phyloP scores from a whole-genome alignment of 1,140 invertebrate genomes.

The Myzus persicae region DNA sequence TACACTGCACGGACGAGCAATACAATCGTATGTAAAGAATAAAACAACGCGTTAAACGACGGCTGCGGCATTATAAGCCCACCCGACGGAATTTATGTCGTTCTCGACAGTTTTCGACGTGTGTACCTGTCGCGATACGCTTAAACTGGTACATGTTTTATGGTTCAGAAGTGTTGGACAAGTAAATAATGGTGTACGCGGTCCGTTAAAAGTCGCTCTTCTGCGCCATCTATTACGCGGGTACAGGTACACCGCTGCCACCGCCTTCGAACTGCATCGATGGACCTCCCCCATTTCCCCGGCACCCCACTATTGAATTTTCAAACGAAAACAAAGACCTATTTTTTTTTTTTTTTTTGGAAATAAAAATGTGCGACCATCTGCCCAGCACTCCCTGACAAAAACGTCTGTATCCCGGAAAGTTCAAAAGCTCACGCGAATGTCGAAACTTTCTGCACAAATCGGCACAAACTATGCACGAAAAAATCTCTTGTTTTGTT shows the following conservation, averaged over 20 bases:
- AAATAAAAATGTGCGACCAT: too few relatives aligned
- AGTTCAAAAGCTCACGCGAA: too few relatives aligned
- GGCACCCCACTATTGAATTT: too few relatives aligned
- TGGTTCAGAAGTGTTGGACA: neutral
- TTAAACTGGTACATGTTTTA: neutral
- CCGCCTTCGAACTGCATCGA: neutral
- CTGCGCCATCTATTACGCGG: neutral
- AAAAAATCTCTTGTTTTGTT: too few relatives aligned
- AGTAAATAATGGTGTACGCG: neutral
- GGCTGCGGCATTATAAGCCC: neutral
- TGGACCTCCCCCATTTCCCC: too few relatives aligned
- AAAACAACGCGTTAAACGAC: neutral
- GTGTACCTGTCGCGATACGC: neutral
- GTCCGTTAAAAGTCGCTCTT: neutral
- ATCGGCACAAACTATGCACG: too few relatives aligned
- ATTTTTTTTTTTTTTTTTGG: too few relatives aligned
- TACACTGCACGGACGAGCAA: neutral
- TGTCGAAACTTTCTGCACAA: too few relatives aligned
- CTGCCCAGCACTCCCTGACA: too few relatives aligned
- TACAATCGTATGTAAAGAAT: neutral
- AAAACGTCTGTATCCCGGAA: too few relatives aligned
- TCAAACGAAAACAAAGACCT: too few relatives aligned
- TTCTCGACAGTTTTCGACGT: neutral
- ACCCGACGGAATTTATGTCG: slow-evolving; percentile 8
- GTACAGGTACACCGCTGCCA: too few relatives aligned